Base-by-base conservation (phyloP, 2,113 vertebrate species). In the Mirounga angustirostris region DNA sequence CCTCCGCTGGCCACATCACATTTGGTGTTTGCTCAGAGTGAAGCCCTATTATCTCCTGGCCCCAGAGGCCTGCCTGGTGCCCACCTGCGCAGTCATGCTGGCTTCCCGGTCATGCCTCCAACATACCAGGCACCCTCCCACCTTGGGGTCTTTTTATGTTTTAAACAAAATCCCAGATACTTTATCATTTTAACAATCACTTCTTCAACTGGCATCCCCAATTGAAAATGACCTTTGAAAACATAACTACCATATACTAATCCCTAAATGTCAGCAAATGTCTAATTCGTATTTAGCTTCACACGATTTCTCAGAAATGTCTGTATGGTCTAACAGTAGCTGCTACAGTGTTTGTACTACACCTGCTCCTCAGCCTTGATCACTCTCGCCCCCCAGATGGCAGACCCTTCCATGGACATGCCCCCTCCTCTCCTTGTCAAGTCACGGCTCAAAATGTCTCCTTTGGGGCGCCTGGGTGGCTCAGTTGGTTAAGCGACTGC, bases 221-320 rank as follows among this genome's bases (percentile, higher is more conserved):
- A 82, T 28, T 83, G 50, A 87, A 95, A 96, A 92, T 18, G 54
- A 89, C 7, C 30, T 89, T 82, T 92, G 90, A 87, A 94, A 92
- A 80, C 3, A 4, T 40, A 95, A 96, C 30, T 52, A 88, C 50
- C 81, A 67, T 76, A 73, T 8, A 81, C 67, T 84, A 58, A 84
- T 63, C 40, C 36, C 84, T 69, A 67, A 89, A 69, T 81, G 58
- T 40, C 95, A 92, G 79, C 22, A 30, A 91, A 76, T 18, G 15
- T 15, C 58, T 67, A 91, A 81, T 79, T 36, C 58, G 36, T 59
- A 58, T 71, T 83, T 33, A 30, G 81, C n/a, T 80, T 88, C 40
- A 65, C 79, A 79, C 6, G 46, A n/a, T 18, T 94, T 85, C 36
- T 93, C 50, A 84, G 36, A 73, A 74, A 82, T 7, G 2, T 65